Conservation (phyloP, 1,140 invertebrate species). For the Brachionus calyciflorus region DNA sequence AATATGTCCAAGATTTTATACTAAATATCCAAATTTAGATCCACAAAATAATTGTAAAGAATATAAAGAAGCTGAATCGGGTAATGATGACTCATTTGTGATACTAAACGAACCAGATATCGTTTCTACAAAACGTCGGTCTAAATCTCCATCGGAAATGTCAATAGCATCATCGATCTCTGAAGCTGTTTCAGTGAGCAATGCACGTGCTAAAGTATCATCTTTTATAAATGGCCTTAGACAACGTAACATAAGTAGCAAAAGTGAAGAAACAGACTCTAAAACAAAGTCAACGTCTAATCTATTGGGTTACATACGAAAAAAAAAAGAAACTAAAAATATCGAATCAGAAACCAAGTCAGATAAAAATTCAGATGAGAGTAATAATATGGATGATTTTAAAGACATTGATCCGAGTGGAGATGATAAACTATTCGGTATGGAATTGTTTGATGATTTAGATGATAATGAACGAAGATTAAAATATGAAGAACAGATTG, state of each 20-base stretch:
- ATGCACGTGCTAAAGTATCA: constrained; percentile 4
- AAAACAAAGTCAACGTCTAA: constrained; percentile 8
- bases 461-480: not conserved
- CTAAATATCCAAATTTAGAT: constrained; percentile 27
- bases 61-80: not conserved
- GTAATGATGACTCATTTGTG: not conserved
- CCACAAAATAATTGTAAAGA: not conserved
- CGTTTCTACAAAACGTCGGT: not conserved
- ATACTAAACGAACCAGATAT: not conserved
- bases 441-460: constrained; percentile 30
- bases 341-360: not conserved
- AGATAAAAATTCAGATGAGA: not conserved
- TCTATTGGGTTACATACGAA: constrained; percentile 1
- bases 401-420: constrained; percentile 23
- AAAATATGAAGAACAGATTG: constrained; percentile 28
- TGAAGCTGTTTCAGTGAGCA: no score
- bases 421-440: constrained; percentile 6
- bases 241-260: not conserved
- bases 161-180: not conserved
- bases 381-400: constrained; percentile 18
- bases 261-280: not conserved
- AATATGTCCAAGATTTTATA: constrained; percentile 36
- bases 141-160: not conserved
- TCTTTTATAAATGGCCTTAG: not conserved
- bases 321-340: not conserved